Evolutionary conservation across 1,140 invertebrate genomes (phyloP).

Genomic region (Doryteuthis pealeii): DNA sequence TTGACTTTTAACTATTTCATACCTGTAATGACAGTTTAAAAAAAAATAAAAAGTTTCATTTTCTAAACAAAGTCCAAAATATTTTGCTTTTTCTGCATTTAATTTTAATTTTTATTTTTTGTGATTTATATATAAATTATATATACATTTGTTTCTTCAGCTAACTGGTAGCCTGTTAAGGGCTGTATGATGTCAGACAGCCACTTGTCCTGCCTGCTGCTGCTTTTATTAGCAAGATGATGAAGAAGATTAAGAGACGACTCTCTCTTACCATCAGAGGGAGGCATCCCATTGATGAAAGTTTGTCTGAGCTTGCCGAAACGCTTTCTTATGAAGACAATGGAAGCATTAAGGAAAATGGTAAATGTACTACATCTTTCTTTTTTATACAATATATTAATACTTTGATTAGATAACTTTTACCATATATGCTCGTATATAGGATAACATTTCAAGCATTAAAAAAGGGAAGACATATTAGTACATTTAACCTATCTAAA

Average conservation of each 20-base stretch:
- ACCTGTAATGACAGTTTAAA: no score
- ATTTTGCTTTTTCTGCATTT: no score
- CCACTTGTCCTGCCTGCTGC: not conserved
- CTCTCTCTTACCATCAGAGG: slow-evolving; percentile 61
- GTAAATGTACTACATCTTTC: slow-evolving; percentile 14
- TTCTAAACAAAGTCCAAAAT: no score
- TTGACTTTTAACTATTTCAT: no score
- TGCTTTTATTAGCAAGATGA: slow-evolving; percentile 29
- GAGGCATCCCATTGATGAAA: slow-evolving; percentile 58
- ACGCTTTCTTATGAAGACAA: slow-evolving; percentile 62
- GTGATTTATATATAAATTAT: no score
- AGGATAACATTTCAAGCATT: not conserved
- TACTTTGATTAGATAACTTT: not conserved
- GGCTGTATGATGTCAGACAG: not conserved
- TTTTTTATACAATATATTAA: not conserved
- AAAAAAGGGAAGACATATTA: no score
- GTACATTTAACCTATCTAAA: no score
- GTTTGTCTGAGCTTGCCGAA: slow-evolving; percentile 62
- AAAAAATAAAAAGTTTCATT: no score
- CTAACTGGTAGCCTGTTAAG: no score
- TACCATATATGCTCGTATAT: not conserved
- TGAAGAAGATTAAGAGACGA: slow-evolving; percentile 62
- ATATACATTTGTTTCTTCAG: no score
- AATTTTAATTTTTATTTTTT: no score
- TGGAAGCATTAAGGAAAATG: slow-evolving; percentile 57